These are phyloP conservation scores for Danaus melanippus DNA, from an alignment of 1,140 invertebrate species.

Conservation along the genomic window DNA sequence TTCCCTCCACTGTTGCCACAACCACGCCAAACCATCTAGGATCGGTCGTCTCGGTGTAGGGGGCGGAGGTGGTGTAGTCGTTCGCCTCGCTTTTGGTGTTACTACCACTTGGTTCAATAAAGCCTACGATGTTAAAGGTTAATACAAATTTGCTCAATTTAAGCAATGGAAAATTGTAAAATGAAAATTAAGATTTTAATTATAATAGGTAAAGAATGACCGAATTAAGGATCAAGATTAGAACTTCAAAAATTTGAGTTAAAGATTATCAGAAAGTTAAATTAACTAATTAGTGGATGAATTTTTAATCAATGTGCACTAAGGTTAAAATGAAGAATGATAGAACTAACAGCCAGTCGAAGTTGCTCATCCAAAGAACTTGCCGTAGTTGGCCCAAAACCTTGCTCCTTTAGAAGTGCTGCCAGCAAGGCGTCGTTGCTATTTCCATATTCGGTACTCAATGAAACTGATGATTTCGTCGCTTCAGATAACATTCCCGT, in stretches of 20 bases:
- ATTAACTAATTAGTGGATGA: background rate
- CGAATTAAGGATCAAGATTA: slow-evolving; percentile 9
- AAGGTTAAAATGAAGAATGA: slow-evolving; percentile 24
- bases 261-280: slow-evolving; percentile 2
- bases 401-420: slow-evolving; percentile 77
- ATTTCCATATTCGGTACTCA: slow-evolving; percentile 72
- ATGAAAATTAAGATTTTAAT: slow-evolving; percentile 16
- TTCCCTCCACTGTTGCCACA: slow-evolving; percentile 71
- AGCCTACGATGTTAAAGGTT: slow-evolving; percentile 65
- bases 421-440: slow-evolving; percentile 78
- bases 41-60: slow-evolving; percentile 61
- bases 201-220: slow-evolving; percentile 12
- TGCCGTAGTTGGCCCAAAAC: slow-evolving; percentile 77
- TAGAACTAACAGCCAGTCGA: slow-evolving; percentile 73
- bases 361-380: slow-evolving; percentile 74
- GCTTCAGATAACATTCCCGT: slow-evolving; percentile 58
- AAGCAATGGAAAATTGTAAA: slow-evolving; percentile 7
- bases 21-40: slow-evolving; percentile 66
- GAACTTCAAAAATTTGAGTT: slow-evolving; percentile 2
- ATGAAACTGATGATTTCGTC: slow-evolving; percentile 55
- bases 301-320: slow-evolving; percentile 1
- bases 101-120: slow-evolving; percentile 72
- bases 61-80: slow-evolving; percentile 48
- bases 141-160: slow-evolving; percentile 25
- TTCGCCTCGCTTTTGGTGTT: slow-evolving; percentile 62